These are phyloP conservation scores for Myathropa florea DNA, from an alignment of 2,888 invertebrate species.

Conservation along the genomic window DNA sequence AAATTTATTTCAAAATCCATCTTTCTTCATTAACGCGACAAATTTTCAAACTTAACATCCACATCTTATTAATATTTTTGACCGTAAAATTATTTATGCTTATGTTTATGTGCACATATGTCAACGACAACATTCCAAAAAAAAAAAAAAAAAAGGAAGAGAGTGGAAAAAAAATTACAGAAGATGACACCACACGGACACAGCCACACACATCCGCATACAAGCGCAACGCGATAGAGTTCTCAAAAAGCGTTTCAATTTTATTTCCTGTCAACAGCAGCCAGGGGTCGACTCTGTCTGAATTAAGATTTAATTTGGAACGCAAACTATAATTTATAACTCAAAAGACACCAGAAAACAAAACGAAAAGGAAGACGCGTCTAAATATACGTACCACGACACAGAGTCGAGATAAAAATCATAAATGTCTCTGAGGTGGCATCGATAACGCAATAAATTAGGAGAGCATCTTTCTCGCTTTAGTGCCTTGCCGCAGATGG, in stretches of 20 bases:
- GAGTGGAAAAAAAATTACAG: background rate
- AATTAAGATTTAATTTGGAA: slow-evolving; percentile 45
- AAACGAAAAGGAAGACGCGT: background rate
- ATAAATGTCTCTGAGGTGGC: slow-evolving; percentile 26
- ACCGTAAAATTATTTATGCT: slow-evolving; percentile 56
- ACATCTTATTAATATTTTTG: slow-evolving; percentile 38
- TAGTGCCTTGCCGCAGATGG: slow-evolving; percentile 4
- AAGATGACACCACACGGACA: background rate
- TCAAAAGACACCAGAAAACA: background rate
- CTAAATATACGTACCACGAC: background rate
- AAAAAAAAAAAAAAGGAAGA: background rate
- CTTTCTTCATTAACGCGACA: slow-evolving; percentile 17
- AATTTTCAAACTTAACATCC: slow-evolving; percentile 10
- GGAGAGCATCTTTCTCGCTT: background rate
- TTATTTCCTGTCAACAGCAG: slow-evolving; percentile 28
- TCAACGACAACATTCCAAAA: slow-evolving; percentile 42
- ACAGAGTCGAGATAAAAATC: background rate
- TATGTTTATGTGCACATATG: slow-evolving; percentile 13
- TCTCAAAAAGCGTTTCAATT: slow-evolving; percentile 32
- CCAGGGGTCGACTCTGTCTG: slow-evolving; percentile 27
- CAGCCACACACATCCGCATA: background rate
- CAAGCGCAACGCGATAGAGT: background rate
- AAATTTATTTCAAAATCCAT: slow-evolving; percentile 19
- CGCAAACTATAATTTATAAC: slow-evolving; percentile 41
- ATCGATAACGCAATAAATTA: slow-evolving; percentile 34